Evolutionary conservation across 2,797 vertebrate species (phyloP), one percentile per base, ranked within the genome.

Genomic region (Malacoraja senta): DNA sequence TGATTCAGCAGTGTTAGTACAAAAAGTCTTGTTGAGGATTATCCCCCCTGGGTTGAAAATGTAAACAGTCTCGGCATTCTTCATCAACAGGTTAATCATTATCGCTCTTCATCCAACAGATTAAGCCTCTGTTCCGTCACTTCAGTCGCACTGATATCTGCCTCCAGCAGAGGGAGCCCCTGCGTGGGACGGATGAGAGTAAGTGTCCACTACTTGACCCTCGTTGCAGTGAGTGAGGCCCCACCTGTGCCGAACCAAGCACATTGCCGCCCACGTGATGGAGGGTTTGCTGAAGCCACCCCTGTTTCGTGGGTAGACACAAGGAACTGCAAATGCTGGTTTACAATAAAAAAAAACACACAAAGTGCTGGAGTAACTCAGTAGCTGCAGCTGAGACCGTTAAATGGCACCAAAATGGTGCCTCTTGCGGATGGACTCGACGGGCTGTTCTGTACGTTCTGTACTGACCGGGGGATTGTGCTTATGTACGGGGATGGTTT

Each of bases 111-210:
- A n/a, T 32, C 9, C 32, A 98, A 96, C 98, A 98, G 96, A 98
- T 98, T 58, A 98, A 98, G 90, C 98, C 98, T 0, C 97, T 99
- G 1, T 99, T 99, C 96, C 96, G 98, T 94, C 98, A 99, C 95
- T 99, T 99, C 95, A 97, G 98, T 91, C 97, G 98, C 83, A 99
- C 99, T 84, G 98, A 99, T 93, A 98, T 98, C 94, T 99, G 98
- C 93, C 96, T 99, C 95, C 98, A 99, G 96, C 98, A 98, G 0
- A 96, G 98, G 61, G 98, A 99, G 95, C 98, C 98, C 0, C 99
- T 99, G 95, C 98, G 98, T 12, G 98, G 98, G 93, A 99, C 98
- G 0, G 98, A 99, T 61, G 98, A 99, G 95, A 99, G 98, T 99
- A 96, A 95, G 98, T 96, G 93, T 92, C 77, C 71, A 65, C 19